Base-by-base conservation (phyloP, 1,140 invertebrate species). In the Druon quercuslanigerum region DNA sequence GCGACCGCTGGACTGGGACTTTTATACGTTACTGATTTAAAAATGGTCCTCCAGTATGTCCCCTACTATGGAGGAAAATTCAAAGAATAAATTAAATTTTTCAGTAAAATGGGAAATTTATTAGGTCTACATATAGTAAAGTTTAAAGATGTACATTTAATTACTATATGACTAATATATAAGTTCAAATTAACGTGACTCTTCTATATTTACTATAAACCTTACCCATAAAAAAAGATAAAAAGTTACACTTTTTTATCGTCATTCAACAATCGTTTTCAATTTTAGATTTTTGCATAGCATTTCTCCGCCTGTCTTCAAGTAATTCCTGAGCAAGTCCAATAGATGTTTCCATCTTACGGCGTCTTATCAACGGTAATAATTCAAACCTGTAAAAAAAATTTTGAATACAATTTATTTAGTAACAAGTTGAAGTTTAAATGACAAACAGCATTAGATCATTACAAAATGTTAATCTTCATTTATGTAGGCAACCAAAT, bases 21-120 rank as follows among this genome's bases (percentile, higher is more conserved):
- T 5, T 87, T 94, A 12, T 97, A 96, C 87, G 92, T 95, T 71
- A 96, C 95, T 0, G 96, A 97, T 83, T 97, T 96, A 96, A 95
- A 94, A 89, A 82, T 93, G 14, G 88, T 96, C 76, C 89, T 94
- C 52, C 92, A 94, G 83, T 94, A 95, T 85, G 87, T 96, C 57
- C 96, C 96, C 20, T 95, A 93, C 87, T 96, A 96, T 87, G 92
- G 92, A 81, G 92, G 93, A 73, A 96, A 96, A 90, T 97, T 94
- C 86, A 87, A 92, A 11, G 89, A 92, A 79, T 87, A 92, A 81
- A 57, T 73, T 50, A 40, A 20, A 46, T 17, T 12, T 71, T 13
- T 51, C 14, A 66, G 0, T 75, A 14, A 14, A 14, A 70, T 40
- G 17, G 17, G 52, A 70, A 73, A 51, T 33, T 16, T 54, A 73